phyloP scores from a whole-genome alignment of 2,888 invertebrate genomes.

The Zele albiditarsus region DNA sequence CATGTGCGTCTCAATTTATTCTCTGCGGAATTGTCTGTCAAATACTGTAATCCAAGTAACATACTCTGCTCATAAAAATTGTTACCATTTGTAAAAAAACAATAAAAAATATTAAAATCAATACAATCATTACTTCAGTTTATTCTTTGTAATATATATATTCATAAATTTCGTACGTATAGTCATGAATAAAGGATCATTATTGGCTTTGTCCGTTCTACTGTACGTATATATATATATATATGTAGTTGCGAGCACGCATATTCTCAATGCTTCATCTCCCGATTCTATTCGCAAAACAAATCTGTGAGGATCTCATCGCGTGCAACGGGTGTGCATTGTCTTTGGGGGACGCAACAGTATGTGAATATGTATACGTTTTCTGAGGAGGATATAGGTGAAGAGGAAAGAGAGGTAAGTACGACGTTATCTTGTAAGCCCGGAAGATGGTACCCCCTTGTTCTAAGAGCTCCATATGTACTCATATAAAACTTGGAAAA shows the following conservation, averaged over 20 bases:
- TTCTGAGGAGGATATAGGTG: constrained; percentile 9
- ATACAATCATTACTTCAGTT: not conserved
- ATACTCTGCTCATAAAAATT: not conserved
- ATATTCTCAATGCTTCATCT: constrained; percentile 63
- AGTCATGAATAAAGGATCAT: not conserved
- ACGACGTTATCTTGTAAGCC: constrained; percentile 56
- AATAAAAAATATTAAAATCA: not conserved
- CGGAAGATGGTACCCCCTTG: constrained; percentile 51
- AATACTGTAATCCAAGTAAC: not conserved
- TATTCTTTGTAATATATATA: not conserved
- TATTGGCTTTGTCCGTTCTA: constrained; percentile 6
- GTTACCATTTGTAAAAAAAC: not conserved
- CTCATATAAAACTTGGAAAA: not conserved
- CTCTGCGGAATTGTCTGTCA: not conserved
- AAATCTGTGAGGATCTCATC: constrained; percentile 53
- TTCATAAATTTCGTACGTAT: not conserved
- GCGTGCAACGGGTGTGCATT: constrained; percentile 34
- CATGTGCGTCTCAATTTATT: constrained; percentile 14
- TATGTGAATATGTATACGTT: not conserved
- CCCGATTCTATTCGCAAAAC: constrained; percentile 61
- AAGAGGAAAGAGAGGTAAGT: constrained; percentile 29
- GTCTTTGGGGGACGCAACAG: constrained; percentile 25
- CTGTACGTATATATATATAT: not conserved
- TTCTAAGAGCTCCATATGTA: constrained; percentile 39
- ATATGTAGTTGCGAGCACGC: constrained; percentile 33